Conservation (phyloP, 2,797 vertebrate genomes). For the Margarornis squamiger region DNA sequence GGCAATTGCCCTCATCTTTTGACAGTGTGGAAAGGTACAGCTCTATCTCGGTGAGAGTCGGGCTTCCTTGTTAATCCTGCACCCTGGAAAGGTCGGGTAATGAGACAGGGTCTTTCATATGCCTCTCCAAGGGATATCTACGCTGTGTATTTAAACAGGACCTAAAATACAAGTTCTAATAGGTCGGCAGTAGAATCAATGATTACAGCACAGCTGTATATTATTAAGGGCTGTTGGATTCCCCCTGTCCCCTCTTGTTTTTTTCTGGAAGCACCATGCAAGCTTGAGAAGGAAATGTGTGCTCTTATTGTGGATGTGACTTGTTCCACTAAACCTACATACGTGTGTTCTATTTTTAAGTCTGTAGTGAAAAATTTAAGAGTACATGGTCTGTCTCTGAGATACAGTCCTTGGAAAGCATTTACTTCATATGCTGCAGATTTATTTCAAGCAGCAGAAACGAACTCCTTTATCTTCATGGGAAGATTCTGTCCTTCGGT, state of each 20-base stretch:
- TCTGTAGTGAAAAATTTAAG: constrained; percentile 68
- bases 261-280: neutral
- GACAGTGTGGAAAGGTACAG: constrained; percentile 78
- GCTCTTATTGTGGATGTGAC: constrained; percentile 47
- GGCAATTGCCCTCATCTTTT: constrained; percentile 83
- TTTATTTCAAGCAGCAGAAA: constrained; percentile 3
- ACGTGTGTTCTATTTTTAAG: constrained; percentile 77
- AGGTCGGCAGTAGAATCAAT: neutral
- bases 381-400: constrained; percentile 44
- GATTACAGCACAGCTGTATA: neutral
- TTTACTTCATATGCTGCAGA: constrained; percentile 30
- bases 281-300: neutral
- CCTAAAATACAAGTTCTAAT: neutral
- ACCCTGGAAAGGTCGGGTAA: constrained; percentile 46
- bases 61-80: constrained; percentile 73
- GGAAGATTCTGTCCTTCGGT: neutral
- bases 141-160: neutral
- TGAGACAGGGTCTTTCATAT: neutral
- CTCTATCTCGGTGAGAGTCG: constrained; percentile 76
- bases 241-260: neutral
- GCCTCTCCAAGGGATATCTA: neutral
- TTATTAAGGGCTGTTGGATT: neutral
- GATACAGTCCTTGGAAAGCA: constrained; percentile 56
- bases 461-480: neutral
- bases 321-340: constrained; percentile 65